Evolutionary conservation across 1,140 invertebrate species (phyloP).

Genomic region (Spodoptera litura): DNA sequence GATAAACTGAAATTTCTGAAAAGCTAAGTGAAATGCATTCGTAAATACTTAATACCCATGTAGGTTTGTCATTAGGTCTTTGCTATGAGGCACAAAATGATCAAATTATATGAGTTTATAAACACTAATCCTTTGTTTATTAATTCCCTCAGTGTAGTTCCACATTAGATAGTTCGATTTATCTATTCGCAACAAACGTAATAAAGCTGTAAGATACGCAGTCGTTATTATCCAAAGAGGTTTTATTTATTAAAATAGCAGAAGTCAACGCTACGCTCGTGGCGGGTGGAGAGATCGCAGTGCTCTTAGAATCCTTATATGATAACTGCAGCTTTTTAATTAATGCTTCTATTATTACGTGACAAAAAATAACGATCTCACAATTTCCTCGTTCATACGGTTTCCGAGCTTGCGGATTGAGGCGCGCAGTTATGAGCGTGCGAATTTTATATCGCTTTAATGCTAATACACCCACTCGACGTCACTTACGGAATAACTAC

Average conservation of each 20-base stretch:
- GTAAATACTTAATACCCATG: no score
- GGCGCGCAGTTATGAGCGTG: slow-evolving; percentile 30
- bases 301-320: slow-evolving; percentile 31
- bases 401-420: slow-evolving; percentile 49
- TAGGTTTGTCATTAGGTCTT: no score
- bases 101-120: no score
- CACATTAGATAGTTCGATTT: not conserved
- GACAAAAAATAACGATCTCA: slow-evolving; percentile 53
- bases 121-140: no score
- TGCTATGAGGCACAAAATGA: no score
- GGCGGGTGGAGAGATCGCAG: not conserved
- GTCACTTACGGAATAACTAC: slow-evolving; percentile 24
- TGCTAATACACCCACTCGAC: slow-evolving; percentile 21
- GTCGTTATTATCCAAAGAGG: not conserved
- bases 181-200: no score
- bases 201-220: not conserved
- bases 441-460: slow-evolving; percentile 40
- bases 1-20: no score
- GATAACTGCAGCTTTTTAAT: slow-evolving; percentile 77
- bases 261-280: not conserved
- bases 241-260: slow-evolving; percentile 33
- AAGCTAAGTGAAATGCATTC: no score
- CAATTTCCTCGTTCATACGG: slow-evolving; percentile 55
- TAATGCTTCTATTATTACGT: slow-evolving; percentile 65
- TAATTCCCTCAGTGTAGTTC: no score